phyloP scores from a whole-genome alignment of 2,888 invertebrate genomes.

The Drosophila buzzatii region DNA sequence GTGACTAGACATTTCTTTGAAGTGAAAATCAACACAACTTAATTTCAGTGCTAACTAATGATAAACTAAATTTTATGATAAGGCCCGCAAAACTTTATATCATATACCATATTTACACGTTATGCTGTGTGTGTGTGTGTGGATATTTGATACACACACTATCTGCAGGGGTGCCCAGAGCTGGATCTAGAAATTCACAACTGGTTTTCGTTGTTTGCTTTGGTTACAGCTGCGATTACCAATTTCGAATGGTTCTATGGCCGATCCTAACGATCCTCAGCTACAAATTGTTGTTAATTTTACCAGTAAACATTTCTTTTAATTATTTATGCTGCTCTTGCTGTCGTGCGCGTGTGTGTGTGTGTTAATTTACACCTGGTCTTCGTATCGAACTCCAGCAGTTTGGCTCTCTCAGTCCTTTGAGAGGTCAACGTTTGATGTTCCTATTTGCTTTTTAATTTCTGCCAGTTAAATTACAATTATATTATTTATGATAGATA shows the following conservation, averaged over 20 bases:
- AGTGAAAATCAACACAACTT: constrained; percentile 51
- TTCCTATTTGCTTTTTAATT: constrained; percentile 56
- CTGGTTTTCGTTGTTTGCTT: constrained; percentile 14
- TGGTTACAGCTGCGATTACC: constrained; percentile 5
- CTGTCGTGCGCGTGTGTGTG: constrained; percentile 16
- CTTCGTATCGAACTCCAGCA: constrained; percentile 47
- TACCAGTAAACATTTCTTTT: constrained; percentile 76
- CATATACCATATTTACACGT: constrained; percentile 34
- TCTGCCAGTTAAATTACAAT: constrained; percentile 65
- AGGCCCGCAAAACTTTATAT: constrained; percentile 35
- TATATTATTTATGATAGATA: constrained; percentile 51
- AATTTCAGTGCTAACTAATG: constrained; percentile 80
- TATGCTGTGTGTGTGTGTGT: constrained; percentile 4
- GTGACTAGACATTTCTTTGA: constrained; percentile 23
- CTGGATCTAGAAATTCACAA: constrained; percentile 4
- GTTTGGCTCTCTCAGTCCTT: constrained; percentile 1
- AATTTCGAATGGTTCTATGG: constrained; percentile 30
- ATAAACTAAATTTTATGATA: constrained; percentile 79
- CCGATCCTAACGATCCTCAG: constrained; percentile 61
- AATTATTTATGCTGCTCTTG: constrained; percentile 69
- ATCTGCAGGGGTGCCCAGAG: constrained; percentile 52
- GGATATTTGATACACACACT: constrained; percentile 55
- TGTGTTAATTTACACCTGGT: constrained; percentile 34
- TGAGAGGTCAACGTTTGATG: constrained; percentile 69
- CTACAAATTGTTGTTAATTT: constrained; percentile 82